Base-by-base conservation (phyloP, 1,140 invertebrate species). In the Plutomurus gul region DNA sequence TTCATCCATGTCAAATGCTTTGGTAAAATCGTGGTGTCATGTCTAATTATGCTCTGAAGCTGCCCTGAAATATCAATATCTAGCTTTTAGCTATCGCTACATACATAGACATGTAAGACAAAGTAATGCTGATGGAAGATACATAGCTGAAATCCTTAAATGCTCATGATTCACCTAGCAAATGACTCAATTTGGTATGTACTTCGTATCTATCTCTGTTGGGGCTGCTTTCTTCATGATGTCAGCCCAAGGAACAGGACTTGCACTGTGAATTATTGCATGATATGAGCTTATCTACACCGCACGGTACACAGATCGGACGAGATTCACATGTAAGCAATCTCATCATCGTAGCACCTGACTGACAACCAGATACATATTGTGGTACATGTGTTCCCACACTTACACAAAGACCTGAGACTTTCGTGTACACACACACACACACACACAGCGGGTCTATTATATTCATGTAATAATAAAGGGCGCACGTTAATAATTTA, bases 121-220 rank as follows among this genome's bases (percentile, higher is more conserved):
- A 11, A 51, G 18, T 51, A 51, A 51, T 51, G 25, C 47, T 22
- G n/a, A 22, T 22, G 7, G 18, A 51, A 51, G 47, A 51, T 51
- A n/a, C n/a, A n/a, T n/a, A 51, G n/a, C 47, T 22, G 25, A 51
- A 51, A 51, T 51, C 47, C 47, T 51, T 51, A 51, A 51, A 51
- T 51, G 47, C 13, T 51, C 47, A 51, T 51, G 3, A 51, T 51
- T 51, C 47, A 51, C 25, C 18, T 25, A 0, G 47, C 47, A 51
- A 51, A 51, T 51, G 47, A 51, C 47, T 51, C 47, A 51, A 51
- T 51, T 51, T 49, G 25, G 20, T 49, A 49, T n/a, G 25, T n/a
- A 49, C 18, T 49, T n/a, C 3, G 47, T 18, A 49, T 22, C 25
- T 22, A 49, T 49, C 47, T 49, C 47, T 49, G 20, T n/a, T 49